phyloP scores from a whole-genome alignment of 23 tunicate species.

The Styela clava region DNA sequence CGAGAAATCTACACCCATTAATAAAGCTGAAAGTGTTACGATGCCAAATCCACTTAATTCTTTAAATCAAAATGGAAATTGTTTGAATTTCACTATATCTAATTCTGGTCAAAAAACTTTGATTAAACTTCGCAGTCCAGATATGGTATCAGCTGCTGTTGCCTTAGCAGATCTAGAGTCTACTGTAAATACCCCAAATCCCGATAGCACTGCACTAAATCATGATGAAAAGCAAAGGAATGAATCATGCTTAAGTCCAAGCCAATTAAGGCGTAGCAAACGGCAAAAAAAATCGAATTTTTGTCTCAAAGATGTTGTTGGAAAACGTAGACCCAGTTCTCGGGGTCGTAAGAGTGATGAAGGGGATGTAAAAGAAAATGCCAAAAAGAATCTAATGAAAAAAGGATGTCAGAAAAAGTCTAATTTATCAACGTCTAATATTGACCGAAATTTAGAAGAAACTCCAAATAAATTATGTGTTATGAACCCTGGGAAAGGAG shows the following conservation, averaged over 20 bases:
- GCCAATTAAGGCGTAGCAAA: not conserved
- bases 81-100: not conserved
- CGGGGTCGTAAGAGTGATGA: not conserved
- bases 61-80: no score
- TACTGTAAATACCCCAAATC: not conserved
- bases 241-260: not conserved
- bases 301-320: not conserved
- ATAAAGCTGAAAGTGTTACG: not conserved
- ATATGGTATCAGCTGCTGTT: not conserved
- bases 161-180: not conserved
- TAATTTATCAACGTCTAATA: not conserved
- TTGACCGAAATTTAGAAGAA: not conserved
- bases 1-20: not conserved
- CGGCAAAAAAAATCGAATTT: not conserved
- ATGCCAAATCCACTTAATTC: not conserved
- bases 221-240: not conserved
- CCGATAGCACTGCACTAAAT: not conserved
- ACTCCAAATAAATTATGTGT: not conserved
- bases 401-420: no score
- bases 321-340: not conserved
- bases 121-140: not conserved
- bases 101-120: not conserved
- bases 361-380: not conserved
- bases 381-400: not conserved
- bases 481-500: slow-evolving; percentile 5